Percentiles rank a stretch among this genome's conserved stretches.
phyloP scores from a whole-genome alignment of 2,797 vertebrate genomes.

The Lepus oiostolus region DNA sequence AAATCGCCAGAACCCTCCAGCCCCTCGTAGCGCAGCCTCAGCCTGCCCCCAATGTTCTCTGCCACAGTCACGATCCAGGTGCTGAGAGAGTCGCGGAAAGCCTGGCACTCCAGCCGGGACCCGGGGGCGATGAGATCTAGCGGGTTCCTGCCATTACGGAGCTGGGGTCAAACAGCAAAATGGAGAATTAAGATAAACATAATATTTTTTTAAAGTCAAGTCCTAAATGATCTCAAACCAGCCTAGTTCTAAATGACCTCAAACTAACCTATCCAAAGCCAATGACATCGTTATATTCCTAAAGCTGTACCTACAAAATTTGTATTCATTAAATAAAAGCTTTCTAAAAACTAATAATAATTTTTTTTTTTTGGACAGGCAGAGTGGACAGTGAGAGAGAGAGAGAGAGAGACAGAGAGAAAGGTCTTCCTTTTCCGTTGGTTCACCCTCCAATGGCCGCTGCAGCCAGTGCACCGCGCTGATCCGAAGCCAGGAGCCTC shows the following conservation, averaged over 20 bases:
- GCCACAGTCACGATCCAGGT: conserved; percentile 95
- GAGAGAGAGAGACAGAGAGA: no score
- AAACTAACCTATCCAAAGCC: conserved; percentile 9
- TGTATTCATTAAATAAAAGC: no score
- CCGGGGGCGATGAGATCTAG: conserved; percentile 95
- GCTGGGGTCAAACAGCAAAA: conserved; percentile 86
- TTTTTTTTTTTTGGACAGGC: no score
- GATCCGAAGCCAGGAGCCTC: no score
- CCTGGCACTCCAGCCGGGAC: conserved; percentile 95
- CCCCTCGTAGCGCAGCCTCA: conserved; percentile 94
- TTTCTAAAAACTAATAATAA: no score
- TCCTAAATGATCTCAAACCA: conserved; percentile 53
- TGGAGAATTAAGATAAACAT: conserved; percentile 16
- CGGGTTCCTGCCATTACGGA: conserved; percentile 95
- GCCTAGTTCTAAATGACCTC: not conserved
- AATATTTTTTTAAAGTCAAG: conserved; percentile 25
- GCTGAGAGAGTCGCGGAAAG: conserved; percentile 89
- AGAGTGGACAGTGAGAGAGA: no score
- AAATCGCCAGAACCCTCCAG: conserved; percentile 91
- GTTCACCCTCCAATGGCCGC: no score
- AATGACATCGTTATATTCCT: not conserved
- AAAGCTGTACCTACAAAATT: no score
- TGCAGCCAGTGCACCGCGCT: no score
- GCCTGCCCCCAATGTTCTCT: conserved; percentile 95
- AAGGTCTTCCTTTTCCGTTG: no score